A percentile compares a stretch with the other conserved stretches of the same genome.
phyloP scores from a whole-genome alignment of 2,888 invertebrate genomes.

The Amorpha juglandis region DNA sequence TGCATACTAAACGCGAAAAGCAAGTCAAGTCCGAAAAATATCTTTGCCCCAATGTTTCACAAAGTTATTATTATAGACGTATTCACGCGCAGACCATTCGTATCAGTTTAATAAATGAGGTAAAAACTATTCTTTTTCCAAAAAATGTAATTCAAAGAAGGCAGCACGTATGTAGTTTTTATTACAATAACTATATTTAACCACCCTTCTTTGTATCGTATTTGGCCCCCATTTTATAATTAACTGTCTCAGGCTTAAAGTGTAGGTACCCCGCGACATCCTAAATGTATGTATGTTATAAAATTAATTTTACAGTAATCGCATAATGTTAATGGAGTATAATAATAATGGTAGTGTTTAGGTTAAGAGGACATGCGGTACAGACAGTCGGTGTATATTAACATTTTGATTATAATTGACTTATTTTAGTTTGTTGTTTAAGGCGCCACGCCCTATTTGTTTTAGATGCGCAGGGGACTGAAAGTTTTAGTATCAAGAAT shows the following conservation, averaged over 20 bases:
- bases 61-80: no score
- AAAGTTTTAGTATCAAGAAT: no score
- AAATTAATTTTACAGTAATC: constrained; percentile 14
- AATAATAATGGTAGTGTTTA: background rate
- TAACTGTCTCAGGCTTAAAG: background rate
- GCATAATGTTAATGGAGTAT: constrained; percentile 1
- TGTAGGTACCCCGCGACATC: constrained; percentile 1
- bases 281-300: background rate
- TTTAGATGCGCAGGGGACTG: no score
- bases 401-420: background rate
- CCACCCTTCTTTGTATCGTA: background rate
- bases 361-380: background rate
- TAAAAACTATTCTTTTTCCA: no score
- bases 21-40: no score
- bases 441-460: background rate
- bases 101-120: no score
- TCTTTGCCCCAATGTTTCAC: no score
- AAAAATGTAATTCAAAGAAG: background rate
- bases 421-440: background rate
- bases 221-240: background rate
- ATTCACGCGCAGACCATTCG: no score
- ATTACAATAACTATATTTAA: background rate
- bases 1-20: no score
- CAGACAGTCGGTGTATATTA: constrained; percentile 1
- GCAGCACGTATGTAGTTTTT: background rate